phyloP scores from a whole-genome alignment of 2,797 vertebrate species.

The Tamandua tetradactyla region DNA sequence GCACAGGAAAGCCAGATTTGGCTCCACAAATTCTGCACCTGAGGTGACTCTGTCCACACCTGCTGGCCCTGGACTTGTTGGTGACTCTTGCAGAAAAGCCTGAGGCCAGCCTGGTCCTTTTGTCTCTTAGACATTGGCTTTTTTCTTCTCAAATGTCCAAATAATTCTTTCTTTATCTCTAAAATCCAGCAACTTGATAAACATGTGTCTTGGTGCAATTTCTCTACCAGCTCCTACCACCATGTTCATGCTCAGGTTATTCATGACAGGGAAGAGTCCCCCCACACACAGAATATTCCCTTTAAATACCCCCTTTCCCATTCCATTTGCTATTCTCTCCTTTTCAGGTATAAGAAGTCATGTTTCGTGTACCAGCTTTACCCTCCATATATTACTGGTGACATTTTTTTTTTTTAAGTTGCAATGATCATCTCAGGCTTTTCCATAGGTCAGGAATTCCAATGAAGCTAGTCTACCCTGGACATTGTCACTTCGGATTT shows the following conservation, averaged over 20 bases:
- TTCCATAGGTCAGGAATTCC: neutral
- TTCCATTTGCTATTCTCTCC: neutral
- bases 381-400: fast-evolving
- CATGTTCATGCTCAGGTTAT: neutral
- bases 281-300: neutral
- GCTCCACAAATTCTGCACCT: neutral
- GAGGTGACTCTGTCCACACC: fast-evolving
- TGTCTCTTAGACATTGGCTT: fast-evolving
- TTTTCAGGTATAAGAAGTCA: fast-evolving
- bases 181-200: neutral
- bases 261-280: fast-evolving
- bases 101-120: neutral
- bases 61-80: neutral
- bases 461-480: neutral
- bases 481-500: neutral
- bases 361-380: too few relatives aligned
- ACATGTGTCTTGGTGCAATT: neutral
- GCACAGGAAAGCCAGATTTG: fast-evolving
- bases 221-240: neutral
- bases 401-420: fast-evolving
- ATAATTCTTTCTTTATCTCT: neutral
- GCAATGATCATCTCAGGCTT: fast-evolving
- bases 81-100: fast-evolving
- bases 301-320: neutral
- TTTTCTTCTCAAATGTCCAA: neutral